These are phyloP conservation scores for Nephrocerus scutellatus DNA, from an alignment of 2,888 invertebrate species.

Conservation along the genomic window DNA sequence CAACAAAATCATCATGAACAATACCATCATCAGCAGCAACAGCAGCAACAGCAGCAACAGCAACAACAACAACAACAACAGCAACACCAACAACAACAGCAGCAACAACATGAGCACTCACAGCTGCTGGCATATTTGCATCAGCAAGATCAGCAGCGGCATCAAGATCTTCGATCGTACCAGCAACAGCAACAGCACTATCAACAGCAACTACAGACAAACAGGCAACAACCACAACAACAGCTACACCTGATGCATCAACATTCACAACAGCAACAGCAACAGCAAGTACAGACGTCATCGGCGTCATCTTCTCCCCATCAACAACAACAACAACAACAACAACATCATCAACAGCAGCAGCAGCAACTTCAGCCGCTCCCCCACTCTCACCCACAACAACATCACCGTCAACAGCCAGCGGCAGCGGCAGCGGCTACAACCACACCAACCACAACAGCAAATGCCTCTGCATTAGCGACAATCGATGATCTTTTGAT, in stretches of 20 bases:
- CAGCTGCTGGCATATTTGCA: slow-evolving; percentile 35
- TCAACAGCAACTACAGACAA: slow-evolving; percentile 15
- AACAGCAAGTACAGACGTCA: slow-evolving; percentile 28
- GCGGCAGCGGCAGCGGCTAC: slow-evolving; percentile 9
- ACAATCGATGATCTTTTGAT: slow-evolving; percentile 38
- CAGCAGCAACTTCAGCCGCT: slow-evolving; percentile 31
- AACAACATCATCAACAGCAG: slow-evolving; percentile 30
- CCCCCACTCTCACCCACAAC: slow-evolving; percentile 42
- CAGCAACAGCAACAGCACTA: slow-evolving; percentile 9
- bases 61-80: slow-evolving; percentile 18
- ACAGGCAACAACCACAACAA: slow-evolving; percentile 15
- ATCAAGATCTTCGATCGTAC: not conserved
- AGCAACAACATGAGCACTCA: slow-evolving; percentile 36
- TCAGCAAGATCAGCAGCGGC: slow-evolving; percentile 1
- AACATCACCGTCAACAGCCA: slow-evolving; percentile 30
- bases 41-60: slow-evolving; percentile 25
- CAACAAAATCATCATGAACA: slow-evolving; percentile 22
- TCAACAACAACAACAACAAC: slow-evolving; percentile 24
- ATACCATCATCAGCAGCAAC: slow-evolving; percentile 1
- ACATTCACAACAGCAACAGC: slow-evolving; percentile 26
- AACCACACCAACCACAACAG: slow-evolving; percentile 22
- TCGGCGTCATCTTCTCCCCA: slow-evolving; percentile 24
- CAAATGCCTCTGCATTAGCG: slow-evolving; percentile 21
- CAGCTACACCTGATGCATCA: slow-evolving; percentile 23
- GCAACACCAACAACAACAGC: slow-evolving; percentile 11